Percentiles rank a stretch among this genome's conserved stretches.
phyloP scores from a whole-genome alignment of 1,140 invertebrate genomes.

The Mactra quadrangularis region DNA sequence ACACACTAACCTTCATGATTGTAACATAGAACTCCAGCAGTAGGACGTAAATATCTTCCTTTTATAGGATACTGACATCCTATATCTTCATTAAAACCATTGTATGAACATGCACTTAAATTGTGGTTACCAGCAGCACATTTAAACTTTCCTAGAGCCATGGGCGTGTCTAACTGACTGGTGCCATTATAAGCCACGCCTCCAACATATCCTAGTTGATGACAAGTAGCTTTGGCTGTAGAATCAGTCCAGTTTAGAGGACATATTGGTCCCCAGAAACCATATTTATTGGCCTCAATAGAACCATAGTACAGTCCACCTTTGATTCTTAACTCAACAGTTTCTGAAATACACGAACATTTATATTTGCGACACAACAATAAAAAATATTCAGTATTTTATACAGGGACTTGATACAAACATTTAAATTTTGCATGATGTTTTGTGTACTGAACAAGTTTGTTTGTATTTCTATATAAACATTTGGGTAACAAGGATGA shows the following conservation, averaged over 20 bases:
- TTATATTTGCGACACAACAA: too few species aligned
- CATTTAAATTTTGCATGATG: too few species aligned
- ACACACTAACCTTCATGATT: slow-evolving; percentile 61
- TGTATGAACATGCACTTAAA: slow-evolving; percentile 61
- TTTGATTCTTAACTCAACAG: slow-evolving; percentile 26
- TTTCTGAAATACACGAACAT: slow-evolving; percentile 34
- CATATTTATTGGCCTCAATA: slow-evolving; percentile 65
- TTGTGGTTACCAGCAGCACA: slow-evolving; percentile 50
- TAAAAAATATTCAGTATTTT: too few species aligned
- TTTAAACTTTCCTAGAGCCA: slow-evolving; percentile 62
- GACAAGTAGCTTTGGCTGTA: slow-evolving; percentile 64
- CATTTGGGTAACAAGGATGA: too few species aligned
- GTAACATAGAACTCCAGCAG: slow-evolving; percentile 67
- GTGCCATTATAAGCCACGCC: slow-evolving; percentile 60
- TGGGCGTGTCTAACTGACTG: slow-evolving; percentile 36
- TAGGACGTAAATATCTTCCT: slow-evolving; percentile 11
- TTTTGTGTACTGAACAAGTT: too few species aligned
- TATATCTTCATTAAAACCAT: slow-evolving; percentile 61
- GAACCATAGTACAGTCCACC: slow-evolving; percentile 55
- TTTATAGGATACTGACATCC: slow-evolving; percentile 53
- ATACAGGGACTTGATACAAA: too few species aligned
- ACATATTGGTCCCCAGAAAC: slow-evolving; percentile 72
- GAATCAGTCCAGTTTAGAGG: slow-evolving; percentile 64
- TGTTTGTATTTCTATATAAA: too few species aligned
- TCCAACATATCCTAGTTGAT: slow-evolving; percentile 57